Conservation (phyloP, 2,888 invertebrate genomes). For the Cyaniris semiargus region DNA sequence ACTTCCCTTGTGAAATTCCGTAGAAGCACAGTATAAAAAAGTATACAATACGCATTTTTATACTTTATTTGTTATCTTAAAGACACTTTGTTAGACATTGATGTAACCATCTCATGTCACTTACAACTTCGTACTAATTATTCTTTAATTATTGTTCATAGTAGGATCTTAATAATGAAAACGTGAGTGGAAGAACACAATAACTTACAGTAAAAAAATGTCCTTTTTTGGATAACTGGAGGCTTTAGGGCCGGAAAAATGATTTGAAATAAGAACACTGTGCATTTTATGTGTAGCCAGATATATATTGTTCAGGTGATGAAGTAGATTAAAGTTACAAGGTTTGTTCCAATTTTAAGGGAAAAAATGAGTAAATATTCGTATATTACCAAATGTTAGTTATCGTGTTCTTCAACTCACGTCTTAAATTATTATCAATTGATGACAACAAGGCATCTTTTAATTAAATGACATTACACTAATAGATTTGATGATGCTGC, state of each 20-base stretch:
- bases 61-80: not conserved
- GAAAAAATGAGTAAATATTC: too few species aligned
- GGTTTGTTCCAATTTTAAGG: too few species aligned
- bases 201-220: too few species aligned
- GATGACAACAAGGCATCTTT: slow-evolving; percentile 5
- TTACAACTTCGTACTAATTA: not conserved
- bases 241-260: too few species aligned
- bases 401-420: too few species aligned
- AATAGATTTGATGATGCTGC: slow-evolving; percentile 48
- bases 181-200: too few species aligned
- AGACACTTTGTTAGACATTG: not conserved
- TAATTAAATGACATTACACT: slow-evolving; percentile 50
- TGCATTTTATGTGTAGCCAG: too few species aligned
- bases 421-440: not conserved
- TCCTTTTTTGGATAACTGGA: too few species aligned
- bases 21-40: not conserved
- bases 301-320: too few species aligned
- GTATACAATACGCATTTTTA: not conserved
- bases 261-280: too few species aligned
- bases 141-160: not conserved
- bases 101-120: not conserved
- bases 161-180: not conserved
- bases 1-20: not conserved
- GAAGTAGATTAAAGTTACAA: too few species aligned
- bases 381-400: too few species aligned